phyloP scores from a whole-genome alignment of 2,888 invertebrate genomes.

The Dryobotodes eremita region DNA sequence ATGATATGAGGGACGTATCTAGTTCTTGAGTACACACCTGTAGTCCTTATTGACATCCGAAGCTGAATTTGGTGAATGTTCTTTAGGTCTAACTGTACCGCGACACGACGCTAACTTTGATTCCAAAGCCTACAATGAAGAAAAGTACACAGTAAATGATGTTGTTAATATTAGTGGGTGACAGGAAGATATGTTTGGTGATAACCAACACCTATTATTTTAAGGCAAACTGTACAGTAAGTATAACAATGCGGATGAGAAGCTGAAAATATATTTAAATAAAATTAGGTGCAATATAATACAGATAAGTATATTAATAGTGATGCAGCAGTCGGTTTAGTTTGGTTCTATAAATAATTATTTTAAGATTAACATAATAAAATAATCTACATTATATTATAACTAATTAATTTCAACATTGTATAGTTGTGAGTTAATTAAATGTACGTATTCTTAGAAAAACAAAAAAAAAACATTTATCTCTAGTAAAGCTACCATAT shows the following conservation, averaged over 20 bases:
- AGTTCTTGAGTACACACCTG: conserved; percentile 91
- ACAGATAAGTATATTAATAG: conserved; percentile 29
- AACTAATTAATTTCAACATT: conserved; percentile 33
- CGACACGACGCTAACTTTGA: conserved; percentile 93
- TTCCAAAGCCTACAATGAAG: conserved; percentile 92
- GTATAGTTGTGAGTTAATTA: conserved; percentile 39
- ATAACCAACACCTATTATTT: conserved; percentile 75
- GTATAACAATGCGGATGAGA: conserved; percentile 46
- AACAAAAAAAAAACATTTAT: conserved; percentile 18
- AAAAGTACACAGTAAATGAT: conserved; percentile 88
- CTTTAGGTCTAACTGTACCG: conserved; percentile 90
- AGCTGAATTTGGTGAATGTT: conserved; percentile 88
- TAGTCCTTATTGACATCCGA: conserved; percentile 90
- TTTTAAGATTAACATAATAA: conserved; percentile 6
- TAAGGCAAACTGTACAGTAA: conserved; percentile 56
- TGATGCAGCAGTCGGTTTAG: conserved; percentile 31
- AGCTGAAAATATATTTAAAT: conserved; percentile 65
- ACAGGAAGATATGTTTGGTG: conserved; percentile 73
- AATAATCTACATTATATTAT: conserved; percentile 26
- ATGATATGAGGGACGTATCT: conserved; percentile 72
- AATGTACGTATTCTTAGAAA: conserved; percentile 39
- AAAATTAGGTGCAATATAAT: conserved; percentile 38
- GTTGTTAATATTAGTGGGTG: conserved; percentile 88
- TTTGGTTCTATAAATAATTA: conserved; percentile 19
- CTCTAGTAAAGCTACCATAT: conserved; percentile 61